These are phyloP conservation scores for Cerastoderma edule DNA, from an alignment of 2,888 invertebrate genomes.

Conservation along the genomic window DNA sequence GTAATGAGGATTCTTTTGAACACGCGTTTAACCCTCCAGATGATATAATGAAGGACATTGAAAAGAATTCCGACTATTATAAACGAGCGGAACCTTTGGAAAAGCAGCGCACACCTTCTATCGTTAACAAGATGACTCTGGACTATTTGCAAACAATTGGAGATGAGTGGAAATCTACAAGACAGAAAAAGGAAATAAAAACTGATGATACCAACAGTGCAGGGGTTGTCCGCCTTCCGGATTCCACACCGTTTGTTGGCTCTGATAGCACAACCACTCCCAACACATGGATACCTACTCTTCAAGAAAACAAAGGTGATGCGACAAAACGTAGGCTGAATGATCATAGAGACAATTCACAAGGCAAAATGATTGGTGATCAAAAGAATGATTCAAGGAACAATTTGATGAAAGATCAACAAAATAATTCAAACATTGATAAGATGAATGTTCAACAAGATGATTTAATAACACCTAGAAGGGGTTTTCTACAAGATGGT, in stretches of 20 bases:
- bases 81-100: conserved; percentile 53
- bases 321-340: too few relatives aligned
- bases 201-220: neutral
- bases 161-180: conserved; percentile 65
- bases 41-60: conserved; percentile 71
- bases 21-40: conserved; percentile 60
- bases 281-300: conserved; percentile 54
- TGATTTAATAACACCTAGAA: too few relatives aligned
- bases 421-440: too few relatives aligned
- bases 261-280: conserved; percentile 51
- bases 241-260: conserved; percentile 41
- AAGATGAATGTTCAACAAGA: too few relatives aligned
- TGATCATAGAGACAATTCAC: too few relatives aligned
- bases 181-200: neutral
- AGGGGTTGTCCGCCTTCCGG: conserved; percentile 10
- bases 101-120: conserved; percentile 60
- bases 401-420: too few relatives aligned
- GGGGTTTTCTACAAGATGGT: too few relatives aligned
- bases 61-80: conserved; percentile 56
- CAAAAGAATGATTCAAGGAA: too few relatives aligned
- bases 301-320: neutral
- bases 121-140: conserved; percentile 69
- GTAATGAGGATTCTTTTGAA: neutral
- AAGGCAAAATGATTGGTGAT: too few relatives aligned
- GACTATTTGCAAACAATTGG: conserved; percentile 74